Conservation (phyloP, 2,888 invertebrate species). For the Drosophila meridiana region DNA sequence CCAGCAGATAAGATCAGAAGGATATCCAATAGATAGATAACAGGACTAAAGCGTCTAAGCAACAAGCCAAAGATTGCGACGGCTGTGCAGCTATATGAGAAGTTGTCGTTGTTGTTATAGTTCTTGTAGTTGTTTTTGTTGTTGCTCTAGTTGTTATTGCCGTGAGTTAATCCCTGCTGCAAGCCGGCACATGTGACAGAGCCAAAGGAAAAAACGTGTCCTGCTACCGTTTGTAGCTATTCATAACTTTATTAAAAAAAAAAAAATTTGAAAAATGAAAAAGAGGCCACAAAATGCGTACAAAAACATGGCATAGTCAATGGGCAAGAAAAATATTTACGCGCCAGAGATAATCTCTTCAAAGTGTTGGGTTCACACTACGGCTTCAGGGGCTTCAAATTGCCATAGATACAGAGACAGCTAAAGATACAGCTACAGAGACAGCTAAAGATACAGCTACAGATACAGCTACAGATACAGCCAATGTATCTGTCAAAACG, state of each 20-base stretch:
- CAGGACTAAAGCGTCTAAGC: slow-evolving; percentile 36
- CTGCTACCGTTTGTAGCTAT: slow-evolving; percentile 52
- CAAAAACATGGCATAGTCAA: slow-evolving; percentile 77
- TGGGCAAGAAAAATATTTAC: slow-evolving; percentile 82
- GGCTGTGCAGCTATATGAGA: slow-evolving; percentile 52
- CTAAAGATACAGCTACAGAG: slow-evolving; percentile 35
- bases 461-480: slow-evolving; percentile 40
- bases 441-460: slow-evolving; percentile 39
- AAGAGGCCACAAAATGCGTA: slow-evolving; percentile 55
- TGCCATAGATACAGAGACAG: slow-evolving; percentile 54
- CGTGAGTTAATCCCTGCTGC: slow-evolving; percentile 56
- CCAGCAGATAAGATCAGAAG: slow-evolving; percentile 65
- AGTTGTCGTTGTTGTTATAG: slow-evolving; percentile 40
- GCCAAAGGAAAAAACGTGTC: slow-evolving; percentile 17
- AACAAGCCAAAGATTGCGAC: slow-evolving; percentile 18
- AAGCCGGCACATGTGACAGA: slow-evolving; percentile 34
- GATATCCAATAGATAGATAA: slow-evolving; percentile 53
- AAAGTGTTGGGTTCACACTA: slow-evolving; percentile 79
- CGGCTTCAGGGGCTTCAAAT: slow-evolving; percentile 65
- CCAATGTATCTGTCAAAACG: slow-evolving; percentile 80
- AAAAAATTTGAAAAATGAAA: slow-evolving; percentile 42
- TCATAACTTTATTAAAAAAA: slow-evolving; percentile 70
- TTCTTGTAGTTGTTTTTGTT: slow-evolving; percentile 13
- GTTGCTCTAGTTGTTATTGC: slow-evolving; percentile 42
- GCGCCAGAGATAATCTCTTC: slow-evolving; percentile 81